These are phyloP conservation scores for Cosmorhoe ocellata DNA, from an alignment of 2,888 invertebrate species.

Conservation along the genomic window DNA sequence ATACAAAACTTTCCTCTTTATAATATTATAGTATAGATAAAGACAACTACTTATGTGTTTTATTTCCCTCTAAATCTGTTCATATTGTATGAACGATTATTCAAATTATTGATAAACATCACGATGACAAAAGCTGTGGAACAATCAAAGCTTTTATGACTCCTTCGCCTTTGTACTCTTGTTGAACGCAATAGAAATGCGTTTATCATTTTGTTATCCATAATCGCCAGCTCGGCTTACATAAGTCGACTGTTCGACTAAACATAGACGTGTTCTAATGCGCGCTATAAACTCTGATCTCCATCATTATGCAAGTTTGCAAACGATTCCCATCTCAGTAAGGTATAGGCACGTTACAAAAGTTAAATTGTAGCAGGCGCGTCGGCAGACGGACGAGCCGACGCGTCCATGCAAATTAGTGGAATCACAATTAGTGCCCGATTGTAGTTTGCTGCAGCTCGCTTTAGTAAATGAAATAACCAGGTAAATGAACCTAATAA, in stretches of 20 bases:
- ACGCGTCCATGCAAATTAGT: constrained; percentile 69
- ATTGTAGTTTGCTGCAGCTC: constrained; percentile 66
- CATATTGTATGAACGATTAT: neutral
- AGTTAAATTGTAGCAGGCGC: constrained; percentile 41
- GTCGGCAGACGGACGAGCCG: constrained; percentile 45
- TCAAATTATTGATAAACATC: neutral
- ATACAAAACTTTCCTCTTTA: too few species aligned
- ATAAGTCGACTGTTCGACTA: too few species aligned
- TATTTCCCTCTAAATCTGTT: too few species aligned
- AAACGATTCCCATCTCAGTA: constrained; percentile 15
- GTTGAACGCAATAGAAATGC: too few species aligned
- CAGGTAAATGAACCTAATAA: constrained; percentile 61
- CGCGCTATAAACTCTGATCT: constrained; percentile 3
- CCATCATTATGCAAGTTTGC: constrained; percentile 17
- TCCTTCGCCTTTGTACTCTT: too few species aligned
- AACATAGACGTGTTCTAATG: constrained; percentile 8
- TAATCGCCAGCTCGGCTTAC: too few species aligned
- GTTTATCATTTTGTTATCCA: too few species aligned
- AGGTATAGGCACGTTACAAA: constrained; percentile 29
- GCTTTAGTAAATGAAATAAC: constrained; percentile 68
- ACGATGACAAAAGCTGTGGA: neutral
- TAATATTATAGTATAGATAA: too few species aligned
- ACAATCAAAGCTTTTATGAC: neutral
- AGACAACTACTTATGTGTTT: too few species aligned
- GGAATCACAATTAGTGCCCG: constrained; percentile 74